Evolutionary conservation across 2,113 vertebrate genomes (phyloP).

Genomic region (Bubalus kerabau): DNA sequence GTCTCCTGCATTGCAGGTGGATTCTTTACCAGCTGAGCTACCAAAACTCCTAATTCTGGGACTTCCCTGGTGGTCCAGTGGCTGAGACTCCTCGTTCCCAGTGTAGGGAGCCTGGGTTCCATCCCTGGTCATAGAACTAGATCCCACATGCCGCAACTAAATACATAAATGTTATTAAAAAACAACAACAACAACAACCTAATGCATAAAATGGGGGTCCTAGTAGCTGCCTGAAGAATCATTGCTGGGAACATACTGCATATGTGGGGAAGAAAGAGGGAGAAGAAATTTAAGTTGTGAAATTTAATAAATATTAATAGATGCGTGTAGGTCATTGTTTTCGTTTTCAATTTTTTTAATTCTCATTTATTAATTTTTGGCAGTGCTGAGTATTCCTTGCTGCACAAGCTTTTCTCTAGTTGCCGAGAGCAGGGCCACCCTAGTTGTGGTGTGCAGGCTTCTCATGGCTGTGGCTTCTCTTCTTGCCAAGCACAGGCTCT

Average conservation of each 20-base stretch:
- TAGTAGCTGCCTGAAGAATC: background rate
- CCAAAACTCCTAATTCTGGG: background rate
- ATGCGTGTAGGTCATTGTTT: background rate
- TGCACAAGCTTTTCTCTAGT: background rate
- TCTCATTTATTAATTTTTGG: background rate
- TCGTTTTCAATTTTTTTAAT: background rate
- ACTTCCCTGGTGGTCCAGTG: background rate
- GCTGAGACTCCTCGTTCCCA: background rate
- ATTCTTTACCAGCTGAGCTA: background rate
- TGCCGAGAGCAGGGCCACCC: background rate
- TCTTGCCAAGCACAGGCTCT: background rate
- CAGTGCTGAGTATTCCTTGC: background rate
- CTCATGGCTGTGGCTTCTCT: background rate
- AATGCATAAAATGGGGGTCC: background rate
- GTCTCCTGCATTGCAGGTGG: background rate
- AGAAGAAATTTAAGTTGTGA: background rate
- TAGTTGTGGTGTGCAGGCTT: background rate
- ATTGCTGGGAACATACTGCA: background rate
- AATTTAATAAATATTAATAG: background rate
- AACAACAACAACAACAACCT: background rate
- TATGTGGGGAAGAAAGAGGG: rapidly evolving
- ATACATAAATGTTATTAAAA: background rate
- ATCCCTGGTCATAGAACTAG: background rate
- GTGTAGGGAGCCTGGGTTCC: background rate
- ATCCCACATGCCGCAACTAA: background rate